These are phyloP conservation scores for Parotocinclus haroldoi DNA, from an alignment of 2,797 vertebrate genomes.

Conservation along the genomic window DNA sequence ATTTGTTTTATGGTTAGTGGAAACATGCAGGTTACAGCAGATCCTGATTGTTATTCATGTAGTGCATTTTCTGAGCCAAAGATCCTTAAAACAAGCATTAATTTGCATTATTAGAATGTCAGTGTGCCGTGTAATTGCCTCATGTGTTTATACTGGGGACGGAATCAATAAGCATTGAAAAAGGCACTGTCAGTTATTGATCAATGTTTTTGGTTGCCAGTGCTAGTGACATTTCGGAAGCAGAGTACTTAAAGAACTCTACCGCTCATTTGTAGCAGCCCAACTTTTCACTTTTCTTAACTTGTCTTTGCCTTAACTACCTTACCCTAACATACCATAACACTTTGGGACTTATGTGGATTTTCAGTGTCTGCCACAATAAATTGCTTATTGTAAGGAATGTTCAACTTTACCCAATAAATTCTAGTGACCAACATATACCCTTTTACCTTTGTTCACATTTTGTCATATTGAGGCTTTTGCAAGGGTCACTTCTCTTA, in stretches of 20 bases:
- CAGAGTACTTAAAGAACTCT: conserved; percentile 56
- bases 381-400: too few species aligned
- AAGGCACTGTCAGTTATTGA: conserved; percentile 62
- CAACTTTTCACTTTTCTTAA: conserved; percentile 54
- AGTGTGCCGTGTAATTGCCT: conserved; percentile 57
- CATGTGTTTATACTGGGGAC: conserved; percentile 58
- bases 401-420: too few species aligned
- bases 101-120: conserved; percentile 64
- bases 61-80: conserved; percentile 48
- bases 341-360: too few species aligned
- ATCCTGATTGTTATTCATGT: conserved; percentile 18
- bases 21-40: not conserved
- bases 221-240: conserved; percentile 66
- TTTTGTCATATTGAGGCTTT: too few species aligned
- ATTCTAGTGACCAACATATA: too few species aligned
- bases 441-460: too few species aligned
- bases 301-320: not conserved
- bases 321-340: too few species aligned
- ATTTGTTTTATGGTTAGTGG: too few species aligned
- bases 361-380: too few species aligned
- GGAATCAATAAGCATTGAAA: conserved; percentile 67
- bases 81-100: conserved; percentile 54
- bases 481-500: too few species aligned
- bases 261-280: conserved; percentile 53
- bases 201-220: conserved; percentile 62